Conservation (phyloP, 2,888 invertebrate genomes). For the Thecocarcelia acutangulata region DNA sequence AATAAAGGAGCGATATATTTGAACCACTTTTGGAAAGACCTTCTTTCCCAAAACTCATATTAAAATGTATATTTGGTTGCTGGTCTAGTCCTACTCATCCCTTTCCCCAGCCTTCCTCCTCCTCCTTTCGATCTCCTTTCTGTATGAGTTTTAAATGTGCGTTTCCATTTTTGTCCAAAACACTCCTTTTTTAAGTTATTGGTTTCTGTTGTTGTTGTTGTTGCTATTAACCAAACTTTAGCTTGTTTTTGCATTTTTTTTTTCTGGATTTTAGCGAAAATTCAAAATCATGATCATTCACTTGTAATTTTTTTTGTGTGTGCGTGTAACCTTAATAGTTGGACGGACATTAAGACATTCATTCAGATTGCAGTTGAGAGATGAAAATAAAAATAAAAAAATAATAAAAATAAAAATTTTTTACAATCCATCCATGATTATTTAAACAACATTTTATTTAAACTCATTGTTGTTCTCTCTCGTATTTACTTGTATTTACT, state of each 20-base stretch:
- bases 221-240: slow-evolving; percentile 20
- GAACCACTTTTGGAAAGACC: background rate
- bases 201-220: slow-evolving; percentile 20
- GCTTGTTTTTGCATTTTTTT: slow-evolving; percentile 48
- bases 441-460: slow-evolving; percentile 52
- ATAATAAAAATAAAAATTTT: slow-evolving; percentile 31
- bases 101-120: background rate
- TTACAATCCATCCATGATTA: slow-evolving; percentile 57
- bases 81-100: background rate
- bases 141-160: slow-evolving; percentile 34
- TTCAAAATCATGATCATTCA: slow-evolving; percentile 69
- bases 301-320: slow-evolving; percentile 35
- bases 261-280: slow-evolving; percentile 8
- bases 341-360: slow-evolving; percentile 25
- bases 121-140: background rate
- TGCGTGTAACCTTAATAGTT: slow-evolving; percentile 49
- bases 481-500: background rate
- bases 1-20: too few relatives aligned
- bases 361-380: slow-evolving; percentile 31
- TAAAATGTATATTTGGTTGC: background rate
- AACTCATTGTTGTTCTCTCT: slow-evolving; percentile 21
- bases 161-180: slow-evolving; percentile 56
- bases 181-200: slow-evolving; percentile 57
- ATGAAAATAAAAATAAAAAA: too few relatives aligned
- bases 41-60: background rate